These are phyloP conservation scores for Mythimna pallens DNA, from an alignment of 2,888 invertebrate genomes.

Conservation along the genomic window DNA sequence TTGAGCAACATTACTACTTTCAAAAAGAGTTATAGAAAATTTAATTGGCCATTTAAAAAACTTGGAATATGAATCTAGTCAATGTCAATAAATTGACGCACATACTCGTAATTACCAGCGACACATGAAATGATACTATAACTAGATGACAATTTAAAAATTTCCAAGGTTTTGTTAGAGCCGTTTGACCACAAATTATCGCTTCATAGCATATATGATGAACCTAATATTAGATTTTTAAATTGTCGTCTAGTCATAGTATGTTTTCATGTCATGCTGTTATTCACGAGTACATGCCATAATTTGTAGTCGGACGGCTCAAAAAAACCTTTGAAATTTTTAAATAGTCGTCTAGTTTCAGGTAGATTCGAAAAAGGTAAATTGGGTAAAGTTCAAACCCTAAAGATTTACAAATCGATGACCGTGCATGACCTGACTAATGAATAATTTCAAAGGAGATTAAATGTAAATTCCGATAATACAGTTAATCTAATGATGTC, in stretches of 20 bases:
- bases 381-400: too few species aligned
- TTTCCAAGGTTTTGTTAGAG: too few species aligned
- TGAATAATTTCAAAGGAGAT: background rate
- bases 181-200: too few species aligned
- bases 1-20: too few species aligned
- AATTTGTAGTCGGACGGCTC: constrained; percentile 11
- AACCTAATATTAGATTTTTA: too few species aligned
- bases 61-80: background rate
- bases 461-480: background rate
- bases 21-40: too few species aligned
- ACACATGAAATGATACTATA: background rate
- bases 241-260: too few species aligned
- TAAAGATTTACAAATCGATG: constrained; percentile 1
- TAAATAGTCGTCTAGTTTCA: background rate
- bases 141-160: too few species aligned
- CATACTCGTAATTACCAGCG: background rate
- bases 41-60: background rate
- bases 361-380: background rate
- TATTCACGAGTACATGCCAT: background rate
- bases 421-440: background rate
- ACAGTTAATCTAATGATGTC: background rate
- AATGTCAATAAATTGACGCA: background rate
- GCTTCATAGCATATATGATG: too few species aligned
- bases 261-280: too few species aligned
- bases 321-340: background rate